Evolutionary conservation across 2,113 vertebrate species (phyloP).

Genomic region (Crotalus tigris): DNA sequence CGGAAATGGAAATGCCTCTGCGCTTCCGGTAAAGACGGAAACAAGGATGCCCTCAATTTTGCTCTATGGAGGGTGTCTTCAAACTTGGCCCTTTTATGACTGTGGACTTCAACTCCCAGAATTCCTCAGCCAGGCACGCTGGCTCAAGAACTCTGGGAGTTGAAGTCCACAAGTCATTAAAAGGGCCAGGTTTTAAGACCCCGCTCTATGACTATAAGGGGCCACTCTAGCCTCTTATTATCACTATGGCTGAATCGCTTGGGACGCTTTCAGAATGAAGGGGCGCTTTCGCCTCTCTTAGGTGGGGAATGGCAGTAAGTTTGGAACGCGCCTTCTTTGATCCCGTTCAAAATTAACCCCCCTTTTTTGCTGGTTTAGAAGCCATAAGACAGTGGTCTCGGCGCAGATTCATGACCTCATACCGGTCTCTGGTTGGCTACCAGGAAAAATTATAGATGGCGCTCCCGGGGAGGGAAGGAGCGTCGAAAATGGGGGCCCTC

Average conservation of each 20-base stretch:
- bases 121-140: no score
- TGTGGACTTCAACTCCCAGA: no score
- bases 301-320: not conserved
- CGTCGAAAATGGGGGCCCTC: rapidly evolving
- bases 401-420: not conserved
- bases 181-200: no score
- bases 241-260: not conserved
- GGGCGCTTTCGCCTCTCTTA: not conserved
- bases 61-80: not conserved
- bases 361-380: not conserved
- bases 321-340: not conserved
- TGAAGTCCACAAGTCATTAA: no score
- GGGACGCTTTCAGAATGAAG: not conserved
- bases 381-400: not conserved
- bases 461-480: rapidly evolving
- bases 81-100: no score
- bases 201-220: not conserved
- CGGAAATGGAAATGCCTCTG: not conserved
- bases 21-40: not conserved
- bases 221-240: not conserved
- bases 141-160: no score
- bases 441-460: not conserved
- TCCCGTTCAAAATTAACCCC: not conserved
- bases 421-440: not conserved
- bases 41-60: not conserved